Base-by-base conservation (phyloP, 2,113 vertebrate genomes). In the Apistogramma diplotaenia region DNA sequence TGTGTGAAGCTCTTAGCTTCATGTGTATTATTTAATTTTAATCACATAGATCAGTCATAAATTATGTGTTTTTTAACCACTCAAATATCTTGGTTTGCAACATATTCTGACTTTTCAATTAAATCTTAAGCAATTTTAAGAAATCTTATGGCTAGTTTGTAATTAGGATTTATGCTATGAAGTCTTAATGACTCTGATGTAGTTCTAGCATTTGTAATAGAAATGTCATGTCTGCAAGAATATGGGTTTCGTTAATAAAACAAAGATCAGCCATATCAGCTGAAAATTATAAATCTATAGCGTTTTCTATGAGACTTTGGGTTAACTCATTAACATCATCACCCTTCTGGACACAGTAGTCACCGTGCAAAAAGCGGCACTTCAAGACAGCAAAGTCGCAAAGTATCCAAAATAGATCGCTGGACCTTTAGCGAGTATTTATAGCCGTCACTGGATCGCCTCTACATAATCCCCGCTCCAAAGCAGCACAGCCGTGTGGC, bases 401-500 rank as follows among this genome's bases (percentile, higher is more conserved):
- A 19, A 49, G 8, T 6, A 16, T 51, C 55, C 29, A 59, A 33
- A 76, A 67, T 46, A 78, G 46, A 55, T 46, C 27, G 15, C 13
- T 58, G 62, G 10, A 54, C 27, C 35, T 54, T 27, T 6, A 51
- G n/a, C 3, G 40, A 18, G 12, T 87, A 89, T 92, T 83, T 73
- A 13, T 76, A 57, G 74, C 65, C 43, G 75, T 51, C 78, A 89
- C 6, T 57, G 62, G 67, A 82, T 25, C 21, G 1, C 5, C 33
- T 31, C 59, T 4, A 54, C 23, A 16, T 35, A 21, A 18, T 8
- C 3, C 18, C 29, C 55, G 72, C 74, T 83, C 86, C 60, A 27
- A 23, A 71, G 80, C 74, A 71, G 80, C 74, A 67, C 78, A 74
- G 7, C 65, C 65, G 1, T 54, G 85, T 83, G 85, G 89, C 56